A percentile compares a stretch with the other conserved stretches of the same genome.
Evolutionary conservation across 2,113 vertebrate genomes (phyloP).

Genomic region (Dromiciops gliroides): DNA sequence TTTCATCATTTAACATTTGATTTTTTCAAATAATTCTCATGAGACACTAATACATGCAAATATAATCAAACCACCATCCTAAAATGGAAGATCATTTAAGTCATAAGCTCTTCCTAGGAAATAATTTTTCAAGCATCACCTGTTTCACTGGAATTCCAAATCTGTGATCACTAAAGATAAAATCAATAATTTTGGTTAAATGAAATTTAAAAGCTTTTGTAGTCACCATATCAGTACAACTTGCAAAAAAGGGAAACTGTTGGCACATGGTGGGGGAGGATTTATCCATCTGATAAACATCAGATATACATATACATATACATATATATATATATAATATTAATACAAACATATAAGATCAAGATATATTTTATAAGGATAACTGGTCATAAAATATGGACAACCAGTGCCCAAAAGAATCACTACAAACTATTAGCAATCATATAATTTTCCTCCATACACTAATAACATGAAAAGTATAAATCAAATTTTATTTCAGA

Average conservation of each 20-base stretch:
- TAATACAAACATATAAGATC: not conserved
- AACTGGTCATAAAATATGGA: not conserved
- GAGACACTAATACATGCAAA: not conserved
- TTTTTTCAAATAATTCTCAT: not conserved
- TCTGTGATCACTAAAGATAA: not conserved
- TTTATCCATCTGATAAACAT: not conserved
- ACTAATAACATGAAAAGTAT: not conserved
- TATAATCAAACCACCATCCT: not conserved
- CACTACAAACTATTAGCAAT: not conserved
- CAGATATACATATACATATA: too few species aligned
- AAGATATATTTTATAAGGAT: not conserved
- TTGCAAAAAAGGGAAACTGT: not conserved
- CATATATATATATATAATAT: not conserved
- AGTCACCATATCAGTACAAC: not conserved
- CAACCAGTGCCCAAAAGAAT: not conserved
- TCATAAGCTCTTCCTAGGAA: not conserved
- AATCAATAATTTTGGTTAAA: not conserved
- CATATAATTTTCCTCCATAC: not conserved
- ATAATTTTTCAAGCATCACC: not conserved
- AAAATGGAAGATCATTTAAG: not conserved
- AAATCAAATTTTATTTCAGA: not conserved
- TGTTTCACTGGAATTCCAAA: not conserved
- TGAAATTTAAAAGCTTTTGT: not conserved
- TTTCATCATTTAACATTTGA: not conserved
- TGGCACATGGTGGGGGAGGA: not conserved